These are phyloP conservation scores for Heliothis subflexa DNA, from an alignment of 1,140 invertebrate species.

Conservation along the genomic window DNA sequence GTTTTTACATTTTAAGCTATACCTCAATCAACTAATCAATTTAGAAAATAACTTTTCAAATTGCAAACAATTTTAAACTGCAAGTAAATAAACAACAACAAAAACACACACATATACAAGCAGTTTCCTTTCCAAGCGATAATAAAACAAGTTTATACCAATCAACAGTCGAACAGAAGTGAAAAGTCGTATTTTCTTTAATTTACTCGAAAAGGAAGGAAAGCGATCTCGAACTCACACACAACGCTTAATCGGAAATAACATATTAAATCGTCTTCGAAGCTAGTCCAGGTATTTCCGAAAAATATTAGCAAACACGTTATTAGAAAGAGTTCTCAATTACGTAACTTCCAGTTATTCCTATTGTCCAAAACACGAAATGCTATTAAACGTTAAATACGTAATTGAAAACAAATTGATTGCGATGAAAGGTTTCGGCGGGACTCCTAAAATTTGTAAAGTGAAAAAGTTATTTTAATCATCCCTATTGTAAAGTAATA, in stretches of 20 bases:
- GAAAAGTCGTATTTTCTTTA: slow-evolving; percentile 32
- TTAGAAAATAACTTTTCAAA: not conserved
- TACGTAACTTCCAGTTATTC: slow-evolving; percentile 22
- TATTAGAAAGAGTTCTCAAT: slow-evolving; percentile 29
- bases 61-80: not conserved
- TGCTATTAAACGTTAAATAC: slow-evolving; percentile 30
- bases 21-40: too few species aligned
- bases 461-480: not conserved
- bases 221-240: not conserved
- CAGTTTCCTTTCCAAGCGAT: not conserved
- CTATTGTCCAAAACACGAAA: slow-evolving; percentile 28
- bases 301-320: slow-evolving; percentile 15
- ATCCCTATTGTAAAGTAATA: not conserved
- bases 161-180: slow-evolving; percentile 9
- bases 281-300: not conserved
- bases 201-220: slow-evolving; percentile 37
- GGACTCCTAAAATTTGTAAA: not conserved
- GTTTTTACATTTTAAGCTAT: too few species aligned
- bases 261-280: slow-evolving; percentile 26
- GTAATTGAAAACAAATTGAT: slow-evolving; percentile 44
- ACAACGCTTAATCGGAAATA: not conserved
- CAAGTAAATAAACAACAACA: slow-evolving; percentile 20
- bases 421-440: slow-evolving; percentile 18
- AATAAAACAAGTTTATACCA: slow-evolving; percentile 28
- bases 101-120: not conserved